Percentiles rank a stretch among this genome's conserved stretches.
phyloP scores from a whole-genome alignment of 2,113 vertebrate species.

The Brachypteracias leptosomus region DNA sequence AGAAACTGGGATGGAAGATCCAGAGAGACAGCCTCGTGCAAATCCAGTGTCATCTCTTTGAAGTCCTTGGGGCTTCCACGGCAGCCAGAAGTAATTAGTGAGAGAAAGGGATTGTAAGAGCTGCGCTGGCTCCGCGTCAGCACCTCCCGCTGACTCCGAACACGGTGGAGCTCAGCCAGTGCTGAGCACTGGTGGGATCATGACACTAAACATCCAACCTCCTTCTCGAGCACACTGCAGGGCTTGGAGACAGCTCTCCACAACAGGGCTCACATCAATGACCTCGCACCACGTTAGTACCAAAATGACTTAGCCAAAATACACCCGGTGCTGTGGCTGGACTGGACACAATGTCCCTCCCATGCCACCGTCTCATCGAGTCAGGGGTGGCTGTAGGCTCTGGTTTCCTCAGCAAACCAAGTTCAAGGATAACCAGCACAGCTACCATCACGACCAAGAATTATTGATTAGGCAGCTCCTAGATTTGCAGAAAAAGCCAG shows the following conservation, averaged over 20 bases:
- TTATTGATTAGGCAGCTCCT: not conserved
- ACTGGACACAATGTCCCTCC: not conserved
- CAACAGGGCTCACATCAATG: accelerated
- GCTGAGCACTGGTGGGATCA: not conserved
- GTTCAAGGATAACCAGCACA: not conserved
- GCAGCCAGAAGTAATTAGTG: conserved; percentile 56
- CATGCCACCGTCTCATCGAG: accelerated
- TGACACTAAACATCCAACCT: accelerated
- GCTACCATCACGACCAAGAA: not conserved
- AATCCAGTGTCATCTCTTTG: conserved; percentile 26
- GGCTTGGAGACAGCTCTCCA: not conserved
- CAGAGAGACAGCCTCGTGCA: not conserved
- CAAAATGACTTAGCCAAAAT: not conserved
- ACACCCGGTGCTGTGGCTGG: not conserved
- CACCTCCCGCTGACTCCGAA: not conserved
- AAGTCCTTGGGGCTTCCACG: not conserved
- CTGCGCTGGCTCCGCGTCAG: not conserved
- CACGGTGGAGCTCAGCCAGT: not conserved
- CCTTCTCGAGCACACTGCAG: accelerated
- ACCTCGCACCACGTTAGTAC: accelerated
- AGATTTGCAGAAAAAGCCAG: not conserved
- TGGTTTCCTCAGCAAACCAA: not conserved
- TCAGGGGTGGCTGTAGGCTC: not conserved
- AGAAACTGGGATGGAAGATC: not conserved
- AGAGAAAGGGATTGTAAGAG: not conserved